Percentiles rank a stretch among this genome's conserved stretches.
phyloP scores from a whole-genome alignment of 1,140 invertebrate species.

The Bursaphelenchus mucronatus region DNA sequence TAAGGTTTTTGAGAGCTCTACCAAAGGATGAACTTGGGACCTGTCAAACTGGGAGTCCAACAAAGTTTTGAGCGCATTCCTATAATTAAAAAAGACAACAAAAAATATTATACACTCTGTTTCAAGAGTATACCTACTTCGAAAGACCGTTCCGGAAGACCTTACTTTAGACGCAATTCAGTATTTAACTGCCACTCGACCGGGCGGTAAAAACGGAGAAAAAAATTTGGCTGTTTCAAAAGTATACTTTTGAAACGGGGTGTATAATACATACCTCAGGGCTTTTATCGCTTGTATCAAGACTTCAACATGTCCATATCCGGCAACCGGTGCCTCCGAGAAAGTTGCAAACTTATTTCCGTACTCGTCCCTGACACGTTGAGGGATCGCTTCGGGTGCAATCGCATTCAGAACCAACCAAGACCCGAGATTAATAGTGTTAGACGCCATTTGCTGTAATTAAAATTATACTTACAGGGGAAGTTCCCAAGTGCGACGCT shows the following conservation, averaged over 20 bases:
- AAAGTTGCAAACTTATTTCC: conserved; percentile 48
- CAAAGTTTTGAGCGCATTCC: conserved; percentile 42
- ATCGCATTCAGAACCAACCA: conserved; percentile 58
- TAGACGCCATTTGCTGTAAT: conserved; percentile 58
- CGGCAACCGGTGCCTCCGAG: conserved; percentile 42
- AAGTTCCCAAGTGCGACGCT: too few species aligned
- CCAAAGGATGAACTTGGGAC: conserved; percentile 51
- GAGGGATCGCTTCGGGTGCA: conserved; percentile 45
- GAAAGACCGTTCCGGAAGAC: too few species aligned
- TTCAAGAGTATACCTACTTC: too few species aligned
- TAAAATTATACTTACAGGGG: not conserved
- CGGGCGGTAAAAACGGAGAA: too few species aligned
- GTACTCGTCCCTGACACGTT: conserved; percentile 37
- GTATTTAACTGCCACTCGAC: too few species aligned
- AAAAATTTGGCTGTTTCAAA: too few species aligned
- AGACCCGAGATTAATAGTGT: conserved; percentile 56
- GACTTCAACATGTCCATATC: conserved; percentile 24
- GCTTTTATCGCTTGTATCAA: conserved; percentile 29
- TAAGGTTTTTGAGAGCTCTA: conserved; percentile 55
- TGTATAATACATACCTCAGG: not conserved
- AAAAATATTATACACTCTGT: too few species aligned
- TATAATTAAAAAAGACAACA: conserved; percentile 21
- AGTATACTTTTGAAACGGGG: too few species aligned
- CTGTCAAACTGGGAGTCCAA: conserved; percentile 47
- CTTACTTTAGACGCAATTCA: too few species aligned